Conservation (phyloP, 2,113 vertebrate species). For the Macheiramphus alcinus region DNA sequence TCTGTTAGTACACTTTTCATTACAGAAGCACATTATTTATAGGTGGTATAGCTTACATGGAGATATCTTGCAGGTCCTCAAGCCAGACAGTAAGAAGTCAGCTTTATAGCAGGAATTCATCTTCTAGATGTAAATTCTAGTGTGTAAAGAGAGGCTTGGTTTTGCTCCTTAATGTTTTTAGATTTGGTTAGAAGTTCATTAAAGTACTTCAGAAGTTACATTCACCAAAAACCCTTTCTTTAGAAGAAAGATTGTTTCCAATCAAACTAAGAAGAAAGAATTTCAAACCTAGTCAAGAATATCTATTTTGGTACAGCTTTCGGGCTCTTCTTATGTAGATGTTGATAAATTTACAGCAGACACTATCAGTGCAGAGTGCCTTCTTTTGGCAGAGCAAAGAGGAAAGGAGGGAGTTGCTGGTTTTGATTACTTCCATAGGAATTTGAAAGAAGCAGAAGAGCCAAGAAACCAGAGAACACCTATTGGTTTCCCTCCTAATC, state of each 20-base stretch:
- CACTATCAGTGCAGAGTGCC: neutral
- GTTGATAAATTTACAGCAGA: neutral
- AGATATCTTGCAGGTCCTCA: neutral
- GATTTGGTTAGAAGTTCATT: neutral
- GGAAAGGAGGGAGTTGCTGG: neutral
- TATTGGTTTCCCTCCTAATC: neutral
- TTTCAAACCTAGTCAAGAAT: neutral
- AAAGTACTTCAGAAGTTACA: neutral
- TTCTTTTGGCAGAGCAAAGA: neutral
- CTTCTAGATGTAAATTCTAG: neutral
- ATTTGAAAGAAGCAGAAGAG: neutral
- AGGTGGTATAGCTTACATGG: neutral
- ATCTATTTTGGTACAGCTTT: neutral
- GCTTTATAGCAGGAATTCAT: neutral
- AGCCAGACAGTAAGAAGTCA: neutral
- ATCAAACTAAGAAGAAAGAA: neutral
- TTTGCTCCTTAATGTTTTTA: neutral
- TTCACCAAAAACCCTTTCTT: neutral
- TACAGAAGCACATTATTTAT: neutral
- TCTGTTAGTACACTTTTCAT: neutral
- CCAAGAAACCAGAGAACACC: neutral
- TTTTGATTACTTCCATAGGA: neutral
- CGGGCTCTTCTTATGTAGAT: neutral
- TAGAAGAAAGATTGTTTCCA: neutral
- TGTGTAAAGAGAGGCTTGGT: neutral